These are phyloP conservation scores for Pomphorhynchus laevis DNA, from an alignment of 1,140 invertebrate species.

Conservation along the genomic window DNA sequence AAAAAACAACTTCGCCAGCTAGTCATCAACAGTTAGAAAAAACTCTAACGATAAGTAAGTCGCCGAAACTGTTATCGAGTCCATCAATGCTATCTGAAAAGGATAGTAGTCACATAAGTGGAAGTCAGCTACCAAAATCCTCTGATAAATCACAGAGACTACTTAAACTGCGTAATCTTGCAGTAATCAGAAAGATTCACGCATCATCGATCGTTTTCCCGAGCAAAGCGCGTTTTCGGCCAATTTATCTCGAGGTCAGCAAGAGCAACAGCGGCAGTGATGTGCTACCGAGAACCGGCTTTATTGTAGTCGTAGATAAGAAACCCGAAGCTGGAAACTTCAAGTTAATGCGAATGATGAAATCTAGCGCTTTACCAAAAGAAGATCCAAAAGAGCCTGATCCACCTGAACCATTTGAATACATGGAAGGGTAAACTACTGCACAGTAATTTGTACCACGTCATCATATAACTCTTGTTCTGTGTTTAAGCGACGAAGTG, in stretches of 20 bases:
- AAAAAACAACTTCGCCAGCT: not conserved
- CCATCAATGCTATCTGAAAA: not conserved
- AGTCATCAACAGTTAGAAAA: not conserved
- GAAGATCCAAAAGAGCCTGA: conserved; percentile 65
- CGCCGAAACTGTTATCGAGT: not conserved
- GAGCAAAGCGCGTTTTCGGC: conserved; percentile 6
- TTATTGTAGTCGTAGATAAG: not conserved
- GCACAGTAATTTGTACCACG: too few relatives aligned
- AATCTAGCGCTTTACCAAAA: conserved; percentile 53
- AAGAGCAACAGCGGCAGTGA: too few relatives aligned
- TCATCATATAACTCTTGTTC: too few relatives aligned
- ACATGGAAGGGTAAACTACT: conserved; percentile 29
- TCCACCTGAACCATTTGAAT: conserved; percentile 79
- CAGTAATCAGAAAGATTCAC: too few relatives aligned
- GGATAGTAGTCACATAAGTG: too few relatives aligned
- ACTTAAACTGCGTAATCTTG: too few relatives aligned
- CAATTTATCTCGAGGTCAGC: conserved; percentile 3
- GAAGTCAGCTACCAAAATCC: too few relatives aligned
- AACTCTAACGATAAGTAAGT: not conserved
- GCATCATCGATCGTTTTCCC: not conserved
- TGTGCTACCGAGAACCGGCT: conserved; percentile 12
- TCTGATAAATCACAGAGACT: too few relatives aligned
- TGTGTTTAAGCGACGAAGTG: too few relatives aligned
- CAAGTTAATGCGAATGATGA: conserved; percentile 13
- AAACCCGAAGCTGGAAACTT: not conserved